phyloP scores from a whole-genome alignment of 2,113 vertebrate genomes.

The Mustelus asterias region DNA sequence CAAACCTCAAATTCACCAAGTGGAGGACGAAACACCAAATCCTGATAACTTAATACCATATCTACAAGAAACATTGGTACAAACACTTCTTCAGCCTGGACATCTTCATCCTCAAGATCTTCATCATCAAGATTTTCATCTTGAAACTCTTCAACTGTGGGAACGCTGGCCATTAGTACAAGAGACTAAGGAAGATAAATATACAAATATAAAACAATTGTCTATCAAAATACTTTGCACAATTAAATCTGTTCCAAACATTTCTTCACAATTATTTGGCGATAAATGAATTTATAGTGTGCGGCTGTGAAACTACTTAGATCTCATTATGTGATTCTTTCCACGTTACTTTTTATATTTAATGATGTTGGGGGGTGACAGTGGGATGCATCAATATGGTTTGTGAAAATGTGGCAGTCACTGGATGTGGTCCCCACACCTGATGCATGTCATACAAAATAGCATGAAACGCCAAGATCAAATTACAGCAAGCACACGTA shows the following conservation, averaged over 20 bases:
- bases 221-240: not conserved
- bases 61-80: slow-evolving; percentile 68
- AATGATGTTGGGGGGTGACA: not conserved
- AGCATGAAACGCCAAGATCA: not conserved
- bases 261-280: not conserved
- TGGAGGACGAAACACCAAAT: slow-evolving; percentile 64
- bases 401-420: not conserved
- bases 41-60: slow-evolving; percentile 61
- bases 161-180: slow-evolving; percentile 17
- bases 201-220: slow-evolving; percentile 4
- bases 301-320: not conserved
- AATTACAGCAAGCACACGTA: not conserved
- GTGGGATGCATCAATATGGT: not conserved
- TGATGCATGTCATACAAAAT: not conserved
- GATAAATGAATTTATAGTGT: not conserved
- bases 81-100: slow-evolving; percentile 40
- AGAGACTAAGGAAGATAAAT: slow-evolving; percentile 39
- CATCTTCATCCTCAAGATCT: not conserved
- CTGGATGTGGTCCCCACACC: not conserved
- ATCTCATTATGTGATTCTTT: not conserved
- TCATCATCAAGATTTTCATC: slow-evolving; percentile 32
- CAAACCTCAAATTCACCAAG: slow-evolving; percentile 68
- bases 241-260: not conserved
- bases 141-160: slow-evolving; percentile 39
- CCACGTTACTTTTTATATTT: not conserved